phyloP scores from a whole-genome alignment of 2,113 vertebrate genomes.

The Psilopsiagon aurifrons region DNA sequence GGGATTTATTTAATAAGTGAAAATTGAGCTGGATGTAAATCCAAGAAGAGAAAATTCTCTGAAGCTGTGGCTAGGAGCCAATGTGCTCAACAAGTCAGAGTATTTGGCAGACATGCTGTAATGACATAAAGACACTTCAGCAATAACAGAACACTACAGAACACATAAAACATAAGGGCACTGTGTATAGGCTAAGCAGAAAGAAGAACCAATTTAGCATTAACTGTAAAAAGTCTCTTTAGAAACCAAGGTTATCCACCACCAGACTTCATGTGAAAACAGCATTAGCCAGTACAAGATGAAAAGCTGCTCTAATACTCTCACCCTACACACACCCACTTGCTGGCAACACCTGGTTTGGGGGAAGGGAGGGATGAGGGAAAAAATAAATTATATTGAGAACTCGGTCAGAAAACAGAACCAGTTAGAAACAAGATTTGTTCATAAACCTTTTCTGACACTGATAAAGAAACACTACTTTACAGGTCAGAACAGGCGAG shows the following conservation, averaged over 20 bases:
- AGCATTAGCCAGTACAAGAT: neutral
- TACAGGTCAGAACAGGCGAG: neutral
- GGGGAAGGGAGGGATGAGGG: neutral
- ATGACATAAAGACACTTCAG: slow-evolving; percentile 15
- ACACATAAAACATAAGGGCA: neutral
- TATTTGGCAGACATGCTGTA: neutral
- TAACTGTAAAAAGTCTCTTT: neutral
- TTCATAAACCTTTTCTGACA: neutral
- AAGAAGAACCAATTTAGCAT: neutral
- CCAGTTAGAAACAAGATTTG: neutral
- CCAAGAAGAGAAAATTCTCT: neutral
- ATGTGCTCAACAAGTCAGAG: neutral
- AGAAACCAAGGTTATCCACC: neutral
- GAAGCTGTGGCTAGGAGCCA: neutral
- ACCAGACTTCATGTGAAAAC: neutral
- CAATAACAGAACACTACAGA: neutral
- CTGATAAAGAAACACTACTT: neutral
- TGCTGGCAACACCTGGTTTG: neutral
- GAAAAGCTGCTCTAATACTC: neutral
- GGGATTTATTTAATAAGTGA: neutral
- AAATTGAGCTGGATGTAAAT: neutral
- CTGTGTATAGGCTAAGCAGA: neutral
- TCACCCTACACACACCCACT: neutral
- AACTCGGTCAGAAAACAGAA: neutral
- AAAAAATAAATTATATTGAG: neutral